Evolutionary conservation across 2,113 vertebrate genomes (phyloP), one percentile per base, ranked within the genome.

Genomic region (Macroglossus sobrinus): DNA sequence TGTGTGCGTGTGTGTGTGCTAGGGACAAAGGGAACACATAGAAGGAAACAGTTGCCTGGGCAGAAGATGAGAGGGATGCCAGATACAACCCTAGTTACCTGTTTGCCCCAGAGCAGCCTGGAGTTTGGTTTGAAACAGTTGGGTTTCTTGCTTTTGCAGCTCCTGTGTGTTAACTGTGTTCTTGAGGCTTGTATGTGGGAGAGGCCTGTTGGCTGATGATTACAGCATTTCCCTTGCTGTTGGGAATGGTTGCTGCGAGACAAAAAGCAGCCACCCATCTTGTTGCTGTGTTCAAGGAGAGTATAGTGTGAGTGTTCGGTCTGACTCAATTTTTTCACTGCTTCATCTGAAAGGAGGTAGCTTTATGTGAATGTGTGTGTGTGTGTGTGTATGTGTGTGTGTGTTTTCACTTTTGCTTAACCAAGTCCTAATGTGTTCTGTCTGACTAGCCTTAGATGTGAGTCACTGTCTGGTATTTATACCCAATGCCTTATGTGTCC

Each of bases 391-490:
- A 28, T 79, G 55, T 59, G 63, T 38, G 66, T 40, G 45, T 89
- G 66, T 92, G 26, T 93, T 57, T 94, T 95, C 92, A 93, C 75
- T 87, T 79, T 96, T 88, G 64, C 92, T 96, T 95, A 92, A 92
- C 91, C 96, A 96, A 96, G 93, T 79, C 45, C 75, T 95, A 92
- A 93, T 24, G 5, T 79, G 79, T 97, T 97, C 87, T 93, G 84
- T 97, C 90, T 96, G 92, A 94, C 92, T 97, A 84, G 97, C 75
- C 90, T 96, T 97, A 71, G 88, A 80, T 84, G 28, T 97, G 97
- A 98, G 84, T 98, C 97, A 98, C 84, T 3, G 88, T 97, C 97
- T 97, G 96, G 94, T 97, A 97, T 98, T 97, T 96, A 90, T 94
- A 96, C 92, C 40, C 86, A 88, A 71, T 97, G 94, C 88, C 80